Conservation (phyloP, 2,888 invertebrate species). For the Deroplatys truncata region DNA sequence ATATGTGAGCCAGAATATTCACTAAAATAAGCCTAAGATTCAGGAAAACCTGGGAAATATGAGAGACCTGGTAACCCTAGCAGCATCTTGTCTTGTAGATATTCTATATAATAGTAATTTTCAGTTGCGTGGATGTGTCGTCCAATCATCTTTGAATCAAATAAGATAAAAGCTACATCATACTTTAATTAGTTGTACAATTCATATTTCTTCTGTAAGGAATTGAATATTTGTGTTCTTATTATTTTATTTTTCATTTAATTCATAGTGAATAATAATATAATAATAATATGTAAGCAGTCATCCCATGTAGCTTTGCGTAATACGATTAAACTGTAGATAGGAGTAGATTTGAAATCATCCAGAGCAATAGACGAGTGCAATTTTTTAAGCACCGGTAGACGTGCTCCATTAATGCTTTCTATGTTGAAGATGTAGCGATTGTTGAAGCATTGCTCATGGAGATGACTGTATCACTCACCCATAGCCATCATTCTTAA, state of each 20-base stretch:
- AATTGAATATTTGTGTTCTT: constrained; percentile 14
- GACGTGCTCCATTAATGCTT: neutral
- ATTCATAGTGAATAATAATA: constrained; percentile 9
- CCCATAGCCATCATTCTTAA: neutral
- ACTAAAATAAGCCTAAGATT: too few relatives aligned
- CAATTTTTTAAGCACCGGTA: neutral
- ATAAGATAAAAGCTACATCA: constrained; percentile 11
- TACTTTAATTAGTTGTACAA: constrained; percentile 14
- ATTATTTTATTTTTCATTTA: neutral
- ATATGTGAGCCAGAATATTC: too few relatives aligned
- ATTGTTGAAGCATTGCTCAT: neutral
- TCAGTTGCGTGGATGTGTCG: constrained; percentile 10
- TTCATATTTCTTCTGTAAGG: constrained; percentile 2
- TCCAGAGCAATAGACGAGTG: neutral
- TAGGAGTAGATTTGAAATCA: neutral
- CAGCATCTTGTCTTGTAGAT: constrained; percentile 9
- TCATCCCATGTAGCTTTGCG: neutral
- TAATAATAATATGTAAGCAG: constrained; percentile 1
- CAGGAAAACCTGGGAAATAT: too few relatives aligned
- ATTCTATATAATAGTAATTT: constrained; percentile 4
- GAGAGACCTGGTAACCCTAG: too few relatives aligned
- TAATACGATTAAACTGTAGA: neutral
- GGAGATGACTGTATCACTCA: neutral
- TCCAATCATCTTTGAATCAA: constrained; percentile 5
- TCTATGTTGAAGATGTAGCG: neutral